These are phyloP conservation scores for Lindbergichthys nudifrons DNA, from an alignment of 2,797 vertebrate genomes.

Conservation along the genomic window DNA sequence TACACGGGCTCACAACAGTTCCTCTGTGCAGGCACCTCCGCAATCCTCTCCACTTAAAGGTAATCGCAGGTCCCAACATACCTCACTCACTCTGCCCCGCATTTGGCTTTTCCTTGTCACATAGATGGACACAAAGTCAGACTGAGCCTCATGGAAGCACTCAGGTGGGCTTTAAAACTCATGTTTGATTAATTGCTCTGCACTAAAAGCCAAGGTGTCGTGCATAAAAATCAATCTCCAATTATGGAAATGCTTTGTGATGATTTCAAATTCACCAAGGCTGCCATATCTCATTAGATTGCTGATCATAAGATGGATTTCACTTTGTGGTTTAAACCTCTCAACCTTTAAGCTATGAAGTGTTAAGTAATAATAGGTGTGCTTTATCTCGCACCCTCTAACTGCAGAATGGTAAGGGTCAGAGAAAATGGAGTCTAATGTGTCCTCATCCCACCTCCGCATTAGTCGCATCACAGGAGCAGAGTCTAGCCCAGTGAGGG, in stretches of 20 bases:
- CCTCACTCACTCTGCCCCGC: slow-evolving; percentile 25
- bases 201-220: slow-evolving; percentile 38
- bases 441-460: slow-evolving; percentile 21
- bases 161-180: slow-evolving; percentile 20
- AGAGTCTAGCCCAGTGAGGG: slow-evolving; percentile 29
- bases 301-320: slow-evolving; percentile 23
- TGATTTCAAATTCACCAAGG: slow-evolving; percentile 46
- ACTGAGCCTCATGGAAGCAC: slow-evolving; percentile 21
- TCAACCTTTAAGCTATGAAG: slow-evolving; percentile 4
- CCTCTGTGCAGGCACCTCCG: slow-evolving; percentile 67
- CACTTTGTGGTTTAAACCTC: background rate
- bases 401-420: slow-evolving; percentile 13
- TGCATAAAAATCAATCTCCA: slow-evolving; percentile 64
- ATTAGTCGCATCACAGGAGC: slow-evolving; percentile 40
- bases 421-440: slow-evolving; percentile 30
- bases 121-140: slow-evolving; percentile 21
- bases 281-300: slow-evolving; percentile 39
- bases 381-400: slow-evolving; percentile 10
- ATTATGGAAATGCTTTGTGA: slow-evolving; percentile 57
- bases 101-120: slow-evolving; percentile 31
- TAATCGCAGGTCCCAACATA: slow-evolving; percentile 40
- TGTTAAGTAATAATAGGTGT: slow-evolving; percentile 17
- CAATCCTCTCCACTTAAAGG: slow-evolving; percentile 71
- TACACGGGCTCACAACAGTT: slow-evolving; percentile 77
- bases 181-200: slow-evolving; percentile 48